Conservation (phyloP, 2,888 invertebrate species). For the Capitulum mitella region DNA sequence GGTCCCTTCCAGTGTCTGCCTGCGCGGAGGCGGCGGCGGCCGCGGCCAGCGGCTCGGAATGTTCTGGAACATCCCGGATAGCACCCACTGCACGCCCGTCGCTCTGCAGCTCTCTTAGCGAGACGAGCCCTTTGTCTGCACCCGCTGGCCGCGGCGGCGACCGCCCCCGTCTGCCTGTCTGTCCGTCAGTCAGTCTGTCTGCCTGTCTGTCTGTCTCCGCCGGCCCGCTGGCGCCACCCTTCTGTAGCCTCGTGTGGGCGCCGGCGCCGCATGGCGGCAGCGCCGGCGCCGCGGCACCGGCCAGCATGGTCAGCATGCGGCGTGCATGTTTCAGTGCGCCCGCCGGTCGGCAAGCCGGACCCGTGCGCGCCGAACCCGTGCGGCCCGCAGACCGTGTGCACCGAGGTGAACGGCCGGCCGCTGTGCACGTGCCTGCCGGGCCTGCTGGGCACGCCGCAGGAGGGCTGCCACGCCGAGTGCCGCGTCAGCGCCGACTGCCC, state of each 20-base stretch:
- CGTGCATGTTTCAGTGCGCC: constrained; percentile 8
- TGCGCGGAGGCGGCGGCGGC: constrained; percentile 3
- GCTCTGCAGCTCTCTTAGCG: too few relatives aligned
- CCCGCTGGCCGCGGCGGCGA: background rate
- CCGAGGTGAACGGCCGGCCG: constrained; percentile 46
- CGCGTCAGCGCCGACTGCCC: constrained; percentile 72
- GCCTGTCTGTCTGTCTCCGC: too few relatives aligned
- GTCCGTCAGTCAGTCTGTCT: constrained; percentile 7
- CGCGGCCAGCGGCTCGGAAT: background rate
- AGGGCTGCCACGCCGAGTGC: constrained; percentile 56
- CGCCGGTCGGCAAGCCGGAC: constrained; percentile 27
- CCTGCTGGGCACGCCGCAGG: constrained; percentile 68
- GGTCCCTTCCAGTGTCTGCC: background rate
- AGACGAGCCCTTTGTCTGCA: too few relatives aligned
- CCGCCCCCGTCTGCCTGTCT: constrained; percentile 11
- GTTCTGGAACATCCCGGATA: background rate
- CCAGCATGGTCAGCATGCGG: constrained; percentile 5
- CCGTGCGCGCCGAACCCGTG: constrained; percentile 37
- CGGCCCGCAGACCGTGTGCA: constrained; percentile 38
- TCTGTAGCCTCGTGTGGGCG: background rate
- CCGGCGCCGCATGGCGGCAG: background rate
- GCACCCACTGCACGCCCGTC: too few relatives aligned
- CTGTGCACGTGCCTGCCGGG: constrained; percentile 64
- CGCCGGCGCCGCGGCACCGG: background rate
- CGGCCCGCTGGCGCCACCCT: too few relatives aligned